Evolutionary conservation across 2,797 vertebrate genomes (phyloP), one percentile per base, ranked within the genome.

Genomic region (Malurus leucopterus): DNA sequence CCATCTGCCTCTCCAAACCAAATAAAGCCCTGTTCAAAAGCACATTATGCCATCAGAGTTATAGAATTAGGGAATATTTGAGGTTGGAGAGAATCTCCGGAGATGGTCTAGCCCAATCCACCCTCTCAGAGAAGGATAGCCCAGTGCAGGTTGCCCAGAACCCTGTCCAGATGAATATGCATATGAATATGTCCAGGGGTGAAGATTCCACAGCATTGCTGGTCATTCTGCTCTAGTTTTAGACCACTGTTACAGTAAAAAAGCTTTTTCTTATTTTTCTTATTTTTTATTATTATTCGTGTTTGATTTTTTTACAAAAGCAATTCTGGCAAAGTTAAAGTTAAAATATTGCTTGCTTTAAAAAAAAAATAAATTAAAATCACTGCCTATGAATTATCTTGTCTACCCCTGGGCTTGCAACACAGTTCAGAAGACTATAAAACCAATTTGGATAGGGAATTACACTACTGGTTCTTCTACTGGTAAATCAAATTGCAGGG

Each of bases 21-120:
- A 77, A 82, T 61, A 20, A 68, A 58, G 34, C 46, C 17, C 57
- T 68, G 9, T 62, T 85, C 50, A 64, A 44, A 72, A 72, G 49
- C 57, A 71, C 13, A 57, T 27, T 36, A n/a, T 70, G 43, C 53
- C 59, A 86, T 73, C 30, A 74, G 69, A 64, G 23, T 43, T 13
- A 70, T 59, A 83, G 62, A 87, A 85, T 72, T 83, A 55, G 32
- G 41, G 19, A 49, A 24, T 87, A 34, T 61, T 80, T 93, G 47
- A 83, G 21, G 29, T 64, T 85, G 72, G 58, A 58, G 83, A 58
- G 30, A 43, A 65, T 73, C 62, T 89, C 32, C 77, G 65, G 43
- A 68, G 46, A 32, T 29, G 3, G 1, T 40, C 46, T 79, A 32
- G 41, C 84, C 40, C 29, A 79, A 29, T 14, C 15, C 0, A 0